Base-by-base conservation (phyloP, 2,113 vertebrate genomes). In the Sorex fumeus region DNA sequence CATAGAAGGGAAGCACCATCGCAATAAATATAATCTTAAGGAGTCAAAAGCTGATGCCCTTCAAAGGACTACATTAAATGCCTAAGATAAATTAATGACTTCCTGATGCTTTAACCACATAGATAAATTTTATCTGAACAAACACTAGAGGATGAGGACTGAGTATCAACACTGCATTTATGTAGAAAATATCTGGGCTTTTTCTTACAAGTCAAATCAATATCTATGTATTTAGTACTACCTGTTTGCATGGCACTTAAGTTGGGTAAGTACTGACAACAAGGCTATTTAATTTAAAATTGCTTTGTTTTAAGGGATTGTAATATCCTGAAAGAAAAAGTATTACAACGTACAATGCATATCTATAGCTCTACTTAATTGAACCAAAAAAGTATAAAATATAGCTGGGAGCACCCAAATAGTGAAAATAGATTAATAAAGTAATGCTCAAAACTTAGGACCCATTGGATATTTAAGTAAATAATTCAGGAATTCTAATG, bases 11-110 rank as follows among this genome's bases (percentile, higher is more conserved):
- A 91, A 94, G 93, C 84, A 36, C 34, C 74, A 53, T 13, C 70
- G 91, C 91, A 79, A 81, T 90, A 89, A 87, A 87, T 28, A 80
- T 91, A 96, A 96, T 93, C 72, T 96, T 96, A 96, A 96, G 92
- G 95, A 95, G 93, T 95, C 94, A 94, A 95, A 96, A 97, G 95
- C 96, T 67, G 76, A 96, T 53, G 94, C 90, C 81, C 79, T 97
- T 97, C 95, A 96, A 97, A 97, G 90, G 95, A 91, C 92, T 94
- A 92, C 94, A 96, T 96, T 95, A 98, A 98, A 98, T 97, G 97
- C 96, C 96, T 96, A 92, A 94, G 91, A 96, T 21, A 96, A 97
- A 97, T 78, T 90, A 96, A 95, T 95, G 93, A 91, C 97, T 97
- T 98, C 96, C 97, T 98, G 93, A 96, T 96, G 91, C 82, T 95